These are phyloP conservation scores for Pristionchus entomophagus DNA, from an alignment of 2,888 invertebrate species.

Conservation along the genomic window DNA sequence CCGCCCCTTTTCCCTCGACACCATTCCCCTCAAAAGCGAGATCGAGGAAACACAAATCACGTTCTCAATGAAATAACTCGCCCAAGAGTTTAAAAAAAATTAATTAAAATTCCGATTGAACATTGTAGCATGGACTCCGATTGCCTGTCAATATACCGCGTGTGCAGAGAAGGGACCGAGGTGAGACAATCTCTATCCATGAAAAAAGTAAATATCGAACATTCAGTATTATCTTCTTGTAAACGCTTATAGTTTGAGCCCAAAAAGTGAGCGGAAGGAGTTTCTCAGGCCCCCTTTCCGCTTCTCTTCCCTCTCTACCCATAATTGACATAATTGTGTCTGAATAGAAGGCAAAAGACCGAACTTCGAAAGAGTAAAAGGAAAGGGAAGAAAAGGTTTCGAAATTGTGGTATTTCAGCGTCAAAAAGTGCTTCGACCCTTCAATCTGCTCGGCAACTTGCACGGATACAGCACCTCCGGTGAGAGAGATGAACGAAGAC, in stretches of 20 bases:
- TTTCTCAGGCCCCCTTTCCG: not conserved
- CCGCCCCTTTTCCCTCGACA: no score
- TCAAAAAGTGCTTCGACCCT: constrained; percentile 92
- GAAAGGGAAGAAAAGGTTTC: not conserved
- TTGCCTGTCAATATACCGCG: constrained; percentile 63
- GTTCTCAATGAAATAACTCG: no score
- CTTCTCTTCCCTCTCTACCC: not conserved
- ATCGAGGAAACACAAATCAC: no score
- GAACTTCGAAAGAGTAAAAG: not conserved
- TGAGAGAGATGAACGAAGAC: constrained; percentile 80
- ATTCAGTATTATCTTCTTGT: not conserved
- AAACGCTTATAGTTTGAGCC: not conserved
- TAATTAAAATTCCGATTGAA: no score
- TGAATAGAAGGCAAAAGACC: not conserved
- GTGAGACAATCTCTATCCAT: constrained; percentile 50
- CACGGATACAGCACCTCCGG: constrained; percentile 88
- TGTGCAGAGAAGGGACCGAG: constrained; percentile 67
- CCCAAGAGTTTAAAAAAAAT: no score
- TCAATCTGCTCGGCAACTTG: constrained; percentile 84
- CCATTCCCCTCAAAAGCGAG: no score
- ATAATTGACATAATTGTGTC: constrained; percentile 37
- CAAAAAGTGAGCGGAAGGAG: not conserved
- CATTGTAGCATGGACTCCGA: constrained; percentile 58
- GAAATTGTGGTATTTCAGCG: constrained; percentile 51
- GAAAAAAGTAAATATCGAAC: not conserved